These are phyloP conservation scores for Drosophila gunungcola DNA, from an alignment of 1,140 invertebrate species.

Conservation along the genomic window DNA sequence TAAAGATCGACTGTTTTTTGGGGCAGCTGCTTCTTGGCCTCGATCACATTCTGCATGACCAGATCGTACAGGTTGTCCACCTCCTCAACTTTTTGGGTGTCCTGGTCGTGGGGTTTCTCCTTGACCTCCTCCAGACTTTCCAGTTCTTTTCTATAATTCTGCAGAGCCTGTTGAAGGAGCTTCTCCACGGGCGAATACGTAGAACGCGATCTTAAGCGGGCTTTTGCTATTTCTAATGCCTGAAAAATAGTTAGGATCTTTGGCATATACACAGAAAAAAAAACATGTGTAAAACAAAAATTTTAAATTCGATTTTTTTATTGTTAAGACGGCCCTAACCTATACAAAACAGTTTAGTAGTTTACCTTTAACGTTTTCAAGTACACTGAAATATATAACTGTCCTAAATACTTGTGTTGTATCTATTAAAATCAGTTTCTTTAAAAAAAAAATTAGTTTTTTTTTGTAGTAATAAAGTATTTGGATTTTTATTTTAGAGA, in stretches of 20 bases:
- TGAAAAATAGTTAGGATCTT: slow-evolving; percentile 13
- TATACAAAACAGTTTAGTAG: too few relatives aligned
- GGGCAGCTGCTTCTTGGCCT: slow-evolving; percentile 45
- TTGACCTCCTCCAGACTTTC: slow-evolving; percentile 24
- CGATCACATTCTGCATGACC: slow-evolving; percentile 66
- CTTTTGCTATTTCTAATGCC: slow-evolving; percentile 81
- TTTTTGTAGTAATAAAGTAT: too few relatives aligned
- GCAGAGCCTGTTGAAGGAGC: slow-evolving; percentile 67
- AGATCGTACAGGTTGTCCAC: slow-evolving; percentile 57
- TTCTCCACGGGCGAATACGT: slow-evolving; percentile 80
- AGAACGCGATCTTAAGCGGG: slow-evolving; percentile 75
- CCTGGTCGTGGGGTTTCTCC: not conserved
- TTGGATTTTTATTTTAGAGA: too few relatives aligned
- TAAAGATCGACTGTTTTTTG: slow-evolving; percentile 32
- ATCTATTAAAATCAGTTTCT: too few relatives aligned
- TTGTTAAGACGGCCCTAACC: too few relatives aligned
- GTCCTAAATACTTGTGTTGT: too few relatives aligned
- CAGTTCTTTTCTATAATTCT: slow-evolving; percentile 73
- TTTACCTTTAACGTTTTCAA: too few relatives aligned
- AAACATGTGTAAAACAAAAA: too few relatives aligned
- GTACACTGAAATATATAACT: too few relatives aligned
- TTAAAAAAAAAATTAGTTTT: too few relatives aligned
- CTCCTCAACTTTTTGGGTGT: slow-evolving; percentile 16
- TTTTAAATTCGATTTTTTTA: too few relatives aligned
- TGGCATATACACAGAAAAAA: too few relatives aligned